Conservation (phyloP, 2,888 invertebrate genomes). For the Philaethria dido region DNA sequence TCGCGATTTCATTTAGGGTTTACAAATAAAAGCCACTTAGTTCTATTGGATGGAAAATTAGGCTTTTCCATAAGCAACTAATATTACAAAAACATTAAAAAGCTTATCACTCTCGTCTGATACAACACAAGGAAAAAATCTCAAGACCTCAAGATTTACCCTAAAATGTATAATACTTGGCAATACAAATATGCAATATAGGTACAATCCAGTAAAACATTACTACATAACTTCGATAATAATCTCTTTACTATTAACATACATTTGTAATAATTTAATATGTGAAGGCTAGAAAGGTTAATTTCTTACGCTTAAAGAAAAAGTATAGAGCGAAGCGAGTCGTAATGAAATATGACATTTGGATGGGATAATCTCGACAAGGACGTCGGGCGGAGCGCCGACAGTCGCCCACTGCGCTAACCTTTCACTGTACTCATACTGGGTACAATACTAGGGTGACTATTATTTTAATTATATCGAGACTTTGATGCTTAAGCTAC, state of each 20-base stretch:
- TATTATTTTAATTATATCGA: constrained; percentile 8
- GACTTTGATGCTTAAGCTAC: neutral
- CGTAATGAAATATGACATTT: constrained; percentile 42
- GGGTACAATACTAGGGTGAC: constrained; percentile 26
- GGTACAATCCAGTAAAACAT: neutral
- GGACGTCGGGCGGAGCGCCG: constrained; percentile 41
- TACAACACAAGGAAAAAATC: too few species aligned
- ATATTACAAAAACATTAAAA: too few species aligned
- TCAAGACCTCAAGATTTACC: neutral
- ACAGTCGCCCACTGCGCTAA: constrained; percentile 46
- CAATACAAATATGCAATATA: neutral
- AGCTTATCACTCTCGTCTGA: too few species aligned
- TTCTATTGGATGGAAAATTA: too few species aligned
- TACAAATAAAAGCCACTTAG: too few species aligned
- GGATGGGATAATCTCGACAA: constrained; percentile 43
- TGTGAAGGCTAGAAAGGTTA: constrained; percentile 19
- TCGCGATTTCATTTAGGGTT: too few species aligned
- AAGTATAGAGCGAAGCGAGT: constrained; percentile 2
- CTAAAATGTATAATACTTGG: neutral
- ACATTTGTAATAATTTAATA: constrained; percentile 7
- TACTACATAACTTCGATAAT: neutral
- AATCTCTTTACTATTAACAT: neutral
- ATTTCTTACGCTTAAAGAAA: constrained; percentile 8
- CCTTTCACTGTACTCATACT: constrained; percentile 46
- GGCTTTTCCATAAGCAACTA: too few species aligned